Percentiles rank a stretch among this genome's conserved stretches.
These are phyloP conservation scores for Liolophura sinensis DNA, from an alignment of 1,140 invertebrate species.

Conservation along the genomic window DNA sequence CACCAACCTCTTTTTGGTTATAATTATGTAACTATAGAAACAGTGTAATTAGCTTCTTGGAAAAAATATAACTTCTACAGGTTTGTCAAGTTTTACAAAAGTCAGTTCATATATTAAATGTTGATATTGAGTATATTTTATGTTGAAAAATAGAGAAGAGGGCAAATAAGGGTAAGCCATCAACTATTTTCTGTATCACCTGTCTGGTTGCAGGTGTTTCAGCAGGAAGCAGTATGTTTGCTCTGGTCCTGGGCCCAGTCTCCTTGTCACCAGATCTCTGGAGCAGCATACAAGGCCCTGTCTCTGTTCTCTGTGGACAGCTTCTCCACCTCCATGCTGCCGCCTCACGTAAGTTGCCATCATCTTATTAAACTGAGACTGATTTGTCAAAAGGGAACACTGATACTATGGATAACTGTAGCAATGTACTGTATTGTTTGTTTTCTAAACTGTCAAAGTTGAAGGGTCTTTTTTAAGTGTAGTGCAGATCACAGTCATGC, in stretches of 20 bases:
- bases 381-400: neutral
- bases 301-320: slow-evolving; percentile 24
- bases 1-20: no score
- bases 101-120: no score
- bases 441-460: neutral
- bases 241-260: slow-evolving; percentile 37
- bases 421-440: neutral
- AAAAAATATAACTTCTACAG: no score
- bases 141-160: no score
- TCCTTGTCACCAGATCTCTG: slow-evolving; percentile 17
- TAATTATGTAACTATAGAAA: no score
- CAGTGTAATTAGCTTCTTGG: no score
- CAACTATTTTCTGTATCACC: no score
- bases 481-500: no score
- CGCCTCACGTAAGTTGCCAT: slow-evolving; percentile 25
- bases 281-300: slow-evolving; percentile 37
- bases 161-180: no score
- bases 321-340: slow-evolving; percentile 40
- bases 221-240: slow-evolving; percentile 20
- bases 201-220: slow-evolving; percentile 31
- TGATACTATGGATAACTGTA: slow-evolving; percentile 7
- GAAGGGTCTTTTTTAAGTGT: neutral
- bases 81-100: no score
- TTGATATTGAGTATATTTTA: no score
- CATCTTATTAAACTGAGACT: neutral